Percentiles rank a stretch among this genome's conserved stretches.
phyloP scores from a whole-genome alignment of 64 coral and sea anemone genomes.

The Dendrophyllia cribrosa region DNA sequence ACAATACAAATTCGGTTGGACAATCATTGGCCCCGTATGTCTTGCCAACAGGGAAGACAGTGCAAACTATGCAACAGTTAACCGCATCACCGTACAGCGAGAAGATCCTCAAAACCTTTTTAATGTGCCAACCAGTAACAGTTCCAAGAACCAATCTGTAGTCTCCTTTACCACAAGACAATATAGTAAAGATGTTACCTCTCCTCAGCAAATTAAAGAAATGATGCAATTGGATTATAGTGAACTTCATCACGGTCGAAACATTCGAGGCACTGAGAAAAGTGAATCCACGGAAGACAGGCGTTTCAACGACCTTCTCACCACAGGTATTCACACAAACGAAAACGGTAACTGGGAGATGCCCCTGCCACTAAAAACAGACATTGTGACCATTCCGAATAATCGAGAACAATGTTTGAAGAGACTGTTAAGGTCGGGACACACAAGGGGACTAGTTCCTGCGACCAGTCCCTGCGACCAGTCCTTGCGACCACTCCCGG shows the following conservation, averaged over 20 bases:
- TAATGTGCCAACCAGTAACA: no score
- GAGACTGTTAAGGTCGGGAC: neutral
- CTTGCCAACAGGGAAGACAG: conserved; percentile 23
- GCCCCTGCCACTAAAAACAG: conserved; percentile 56
- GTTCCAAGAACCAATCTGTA: no score
- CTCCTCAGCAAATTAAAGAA: no score
- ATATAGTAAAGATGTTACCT: no score
- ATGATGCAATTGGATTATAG: no score
- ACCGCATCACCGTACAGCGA: conserved; percentile 5
- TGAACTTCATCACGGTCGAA: conserved; percentile 38
- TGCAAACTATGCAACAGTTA: conserved; percentile 16
- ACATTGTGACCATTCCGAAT: conserved; percentile 11
- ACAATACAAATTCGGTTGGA: conserved; percentile 63
- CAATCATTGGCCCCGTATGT: conserved; percentile 52
- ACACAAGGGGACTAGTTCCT: conserved; percentile 26
- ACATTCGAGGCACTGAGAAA: no score
- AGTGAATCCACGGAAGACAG: no score
- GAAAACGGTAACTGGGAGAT: conserved; percentile 60
- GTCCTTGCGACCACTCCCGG: conserved; percentile 9
- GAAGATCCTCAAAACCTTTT: conserved; percentile 8
- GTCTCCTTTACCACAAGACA: no score
- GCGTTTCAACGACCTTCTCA: no score
- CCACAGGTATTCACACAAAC: conserved; percentile 39
- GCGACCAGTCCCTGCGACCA: no score
- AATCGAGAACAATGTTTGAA: conserved; percentile 44